Evolutionary conservation across 2,113 vertebrate species (phyloP).

Genomic region (Propithecus coquereli): DNA sequence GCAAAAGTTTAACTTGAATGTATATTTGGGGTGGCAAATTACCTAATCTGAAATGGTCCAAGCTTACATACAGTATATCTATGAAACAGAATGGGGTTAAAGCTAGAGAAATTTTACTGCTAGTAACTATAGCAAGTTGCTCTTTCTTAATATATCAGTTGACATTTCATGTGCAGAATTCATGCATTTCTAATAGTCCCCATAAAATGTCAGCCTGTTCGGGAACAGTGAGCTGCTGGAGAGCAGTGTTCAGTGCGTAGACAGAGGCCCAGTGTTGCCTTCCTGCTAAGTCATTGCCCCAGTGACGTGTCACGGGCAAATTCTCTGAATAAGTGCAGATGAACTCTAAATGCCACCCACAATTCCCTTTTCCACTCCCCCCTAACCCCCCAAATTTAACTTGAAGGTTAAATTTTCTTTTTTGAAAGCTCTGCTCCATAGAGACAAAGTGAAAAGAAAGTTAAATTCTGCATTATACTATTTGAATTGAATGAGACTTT

Average conservation of each 20-base stretch:
- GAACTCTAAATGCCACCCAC: not conserved
- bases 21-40: not conserved
- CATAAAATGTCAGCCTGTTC: slow-evolving; percentile 76
- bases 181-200: slow-evolving; percentile 75
- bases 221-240: slow-evolving; percentile 52
- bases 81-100: slow-evolving; percentile 27
- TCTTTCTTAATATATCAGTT: slow-evolving; percentile 70
- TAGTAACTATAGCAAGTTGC: slow-evolving; percentile 35
- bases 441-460: not conserved
- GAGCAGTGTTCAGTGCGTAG: not conserved
- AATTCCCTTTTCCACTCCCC: not conserved
- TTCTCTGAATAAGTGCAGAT: not conserved
- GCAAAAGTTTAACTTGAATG: not conserved
- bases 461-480: not conserved
- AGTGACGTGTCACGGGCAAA: not conserved
- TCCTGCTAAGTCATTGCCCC: not conserved
- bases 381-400: not conserved
- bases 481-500: slow-evolving; percentile 14
- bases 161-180: slow-evolving; percentile 73
- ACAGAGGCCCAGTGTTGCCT: not conserved
- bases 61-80: not conserved
- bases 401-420: not conserved
- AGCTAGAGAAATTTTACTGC: slow-evolving; percentile 58
- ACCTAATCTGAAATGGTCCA: slow-evolving; percentile 17
- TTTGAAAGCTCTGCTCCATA: not conserved